Percentiles rank a stretch among this genome's conserved stretches.
These are phyloP conservation scores for Argyra leucocephala DNA, from an alignment of 2,888 invertebrate genomes.

Conservation along the genomic window DNA sequence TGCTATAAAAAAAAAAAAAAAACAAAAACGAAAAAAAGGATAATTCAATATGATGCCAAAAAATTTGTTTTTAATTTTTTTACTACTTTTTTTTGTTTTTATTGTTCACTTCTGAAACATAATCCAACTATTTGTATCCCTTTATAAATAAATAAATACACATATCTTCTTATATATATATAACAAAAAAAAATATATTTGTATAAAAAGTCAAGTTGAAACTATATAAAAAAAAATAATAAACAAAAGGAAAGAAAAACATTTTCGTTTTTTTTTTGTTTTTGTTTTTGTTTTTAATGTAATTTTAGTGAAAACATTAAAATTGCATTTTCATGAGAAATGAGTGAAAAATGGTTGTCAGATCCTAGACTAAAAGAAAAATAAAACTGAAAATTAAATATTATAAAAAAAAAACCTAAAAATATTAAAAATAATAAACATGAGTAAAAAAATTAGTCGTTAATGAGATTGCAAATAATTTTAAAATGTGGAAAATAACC, in stretches of 20 bases:
- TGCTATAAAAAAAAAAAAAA: not conserved
- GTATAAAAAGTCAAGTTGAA: not conserved
- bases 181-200: not conserved
- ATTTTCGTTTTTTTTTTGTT: not conserved
- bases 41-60: not conserved
- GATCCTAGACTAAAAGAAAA: no score
- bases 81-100: not conserved
- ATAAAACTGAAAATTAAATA: no score
- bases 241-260: not conserved
- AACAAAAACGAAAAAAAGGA: not conserved
- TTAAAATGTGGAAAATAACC: no score
- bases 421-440: no score
- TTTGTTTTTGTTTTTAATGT: not conserved
- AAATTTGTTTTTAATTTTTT: not conserved
- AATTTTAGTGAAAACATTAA: not conserved
- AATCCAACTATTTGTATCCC: not conserved
- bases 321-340: not conserved
- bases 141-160: not conserved
- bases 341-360: not conserved
- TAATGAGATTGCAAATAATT: no score
- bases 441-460: no score
- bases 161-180: not conserved
- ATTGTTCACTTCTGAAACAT: not conserved
- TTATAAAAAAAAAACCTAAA: no score
- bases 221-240: no score